Percentiles rank a stretch among this genome's conserved stretches.
phyloP scores from a whole-genome alignment of 1,140 invertebrate genomes.

The Venturia canescens region DNA sequence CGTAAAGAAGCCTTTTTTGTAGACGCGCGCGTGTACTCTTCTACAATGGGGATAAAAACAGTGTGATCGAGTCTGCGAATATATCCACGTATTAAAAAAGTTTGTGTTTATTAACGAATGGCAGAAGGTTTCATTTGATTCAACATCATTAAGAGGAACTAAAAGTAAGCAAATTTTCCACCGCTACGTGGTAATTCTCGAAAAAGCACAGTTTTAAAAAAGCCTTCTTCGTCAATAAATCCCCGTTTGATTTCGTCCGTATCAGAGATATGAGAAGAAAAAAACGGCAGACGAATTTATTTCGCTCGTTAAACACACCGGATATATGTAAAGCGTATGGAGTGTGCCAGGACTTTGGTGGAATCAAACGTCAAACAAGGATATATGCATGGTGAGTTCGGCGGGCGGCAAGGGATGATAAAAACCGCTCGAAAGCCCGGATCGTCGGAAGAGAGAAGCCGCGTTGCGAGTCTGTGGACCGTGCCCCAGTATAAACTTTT shows the following conservation, averaged over 20 bases:
- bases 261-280: not conserved
- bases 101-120: no score
- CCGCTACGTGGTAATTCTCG: no score
- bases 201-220: no score
- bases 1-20: no score
- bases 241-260: not conserved
- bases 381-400: not conserved
- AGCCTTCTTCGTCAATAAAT: no score
- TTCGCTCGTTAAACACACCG: not conserved
- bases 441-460: constrained; percentile 32
- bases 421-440: constrained; percentile 11
- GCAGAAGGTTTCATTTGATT: no score
- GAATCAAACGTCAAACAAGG: constrained; percentile 20
- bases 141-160: no score
- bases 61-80: no score
- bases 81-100: no score
- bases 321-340: not conserved
- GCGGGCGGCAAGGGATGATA: not conserved
- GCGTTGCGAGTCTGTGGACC: not conserved
- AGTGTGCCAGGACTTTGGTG: not conserved
- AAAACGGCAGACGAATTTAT: not conserved
- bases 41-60: no score
- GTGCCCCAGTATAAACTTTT: constrained; percentile 18
- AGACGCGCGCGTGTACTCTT: no score
- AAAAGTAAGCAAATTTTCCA: no score